Evolutionary conservation across 2,888 invertebrate genomes (phyloP).

Genomic region (Trissolcus japonicus): DNA sequence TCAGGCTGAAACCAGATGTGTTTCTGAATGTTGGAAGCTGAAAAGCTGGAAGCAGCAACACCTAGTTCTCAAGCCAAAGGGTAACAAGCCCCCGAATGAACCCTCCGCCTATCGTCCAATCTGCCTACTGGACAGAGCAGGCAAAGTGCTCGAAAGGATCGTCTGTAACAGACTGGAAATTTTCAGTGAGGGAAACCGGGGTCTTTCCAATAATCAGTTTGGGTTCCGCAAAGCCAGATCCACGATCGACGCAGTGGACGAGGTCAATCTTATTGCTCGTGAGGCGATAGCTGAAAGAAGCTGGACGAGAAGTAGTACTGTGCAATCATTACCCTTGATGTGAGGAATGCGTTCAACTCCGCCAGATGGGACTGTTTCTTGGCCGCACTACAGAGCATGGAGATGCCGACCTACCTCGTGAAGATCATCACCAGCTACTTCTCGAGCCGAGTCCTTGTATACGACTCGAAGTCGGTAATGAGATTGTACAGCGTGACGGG

Average conservation of each 20-base stretch:
- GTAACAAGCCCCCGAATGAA: not conserved
- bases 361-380: not conserved
- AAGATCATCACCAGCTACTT: not conserved
- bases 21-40: no score
- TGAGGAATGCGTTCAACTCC: slow-evolving; percentile 5
- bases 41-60: no score
- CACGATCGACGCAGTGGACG: slow-evolving; percentile 44
- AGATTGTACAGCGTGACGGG: not conserved
- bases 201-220: slow-evolving; percentile 10
- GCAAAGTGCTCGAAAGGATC: no score
- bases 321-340: slow-evolving; percentile 2
- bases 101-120: no score
- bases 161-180: no score
- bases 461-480: not conserved
- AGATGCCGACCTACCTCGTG: not conserved
- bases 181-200: no score
- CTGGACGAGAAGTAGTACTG: slow-evolving; percentile 15
- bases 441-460: not conserved
- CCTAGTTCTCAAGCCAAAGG: slow-evolving; percentile 4
- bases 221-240: slow-evolving; percentile 50
- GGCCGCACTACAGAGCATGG: not conserved
- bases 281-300: slow-evolving; percentile 28
- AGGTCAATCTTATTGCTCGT: slow-evolving; percentile 31
- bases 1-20: no score
- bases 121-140: no score